These are phyloP conservation scores for Indicator indicator DNA, from an alignment of 2,113 vertebrate genomes.

Conservation along the genomic window DNA sequence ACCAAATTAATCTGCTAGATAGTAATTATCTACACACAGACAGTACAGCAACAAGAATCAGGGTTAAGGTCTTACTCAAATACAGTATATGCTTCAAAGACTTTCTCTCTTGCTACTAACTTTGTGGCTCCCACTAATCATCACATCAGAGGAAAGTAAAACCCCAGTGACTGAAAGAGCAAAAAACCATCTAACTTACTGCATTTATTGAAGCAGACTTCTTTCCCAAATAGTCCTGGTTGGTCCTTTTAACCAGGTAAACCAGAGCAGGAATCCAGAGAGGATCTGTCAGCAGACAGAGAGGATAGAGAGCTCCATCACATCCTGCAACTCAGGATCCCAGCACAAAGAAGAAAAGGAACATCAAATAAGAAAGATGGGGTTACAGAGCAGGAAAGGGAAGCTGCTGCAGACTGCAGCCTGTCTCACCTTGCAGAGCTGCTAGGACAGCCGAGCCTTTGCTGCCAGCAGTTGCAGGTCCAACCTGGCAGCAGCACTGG, in stretches of 20 bases:
- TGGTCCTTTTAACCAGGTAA: neutral
- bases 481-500: no score
- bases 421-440: neutral
- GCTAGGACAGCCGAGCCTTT: neutral
- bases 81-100: neutral
- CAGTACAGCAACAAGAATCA: neutral
- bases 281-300: neutral
- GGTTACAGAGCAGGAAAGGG: neutral
- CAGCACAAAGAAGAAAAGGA: no score
- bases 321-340: fast-evolving
- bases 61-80: neutral
- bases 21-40: neutral
- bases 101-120: neutral
- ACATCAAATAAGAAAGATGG: no score
- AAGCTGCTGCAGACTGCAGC: neutral
- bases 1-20: neutral
- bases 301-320: neutral
- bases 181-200: neutral
- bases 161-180: neutral
- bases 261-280: neutral
- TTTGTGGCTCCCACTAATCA: neutral
- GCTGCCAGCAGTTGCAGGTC: no score
- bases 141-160: neutral
- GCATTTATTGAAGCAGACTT: neutral
- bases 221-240: neutral